Base-by-base conservation (phyloP, 2,888 invertebrate genomes). In the Fabriciana adippe region DNA sequence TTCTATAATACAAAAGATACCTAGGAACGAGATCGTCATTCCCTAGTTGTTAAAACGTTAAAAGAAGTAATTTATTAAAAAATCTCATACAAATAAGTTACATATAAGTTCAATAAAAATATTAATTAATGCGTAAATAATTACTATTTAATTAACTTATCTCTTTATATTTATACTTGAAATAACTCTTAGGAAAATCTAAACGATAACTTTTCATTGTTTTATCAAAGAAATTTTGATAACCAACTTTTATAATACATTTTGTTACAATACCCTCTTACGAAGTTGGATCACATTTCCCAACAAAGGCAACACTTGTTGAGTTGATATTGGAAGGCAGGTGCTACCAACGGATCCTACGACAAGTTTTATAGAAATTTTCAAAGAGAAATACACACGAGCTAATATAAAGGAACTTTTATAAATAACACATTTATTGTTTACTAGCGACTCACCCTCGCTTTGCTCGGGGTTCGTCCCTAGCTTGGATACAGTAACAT, bases 281-380 rank as follows among this genome's bases (percentile, higher is more conserved):
- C 11, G 5, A 45, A 57, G 35, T 64, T 64, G n/a, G 16, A 18
- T 15, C 64, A 21, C 5, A 3, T 57, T 16, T 57, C 59, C n/a
- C 41, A 57, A 65, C 45, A 57, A 65, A 56, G 53, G 51, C 64
- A 41, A 41, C 35, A 26, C 53, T 53, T 65, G 64, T 65, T 57
- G 51, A 50, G 16, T 51, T 56, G 56, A 51, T 64, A 57, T 50
- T 50, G 51, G 41, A 14, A 45, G 51, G 53, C 64, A 65, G 57
- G 45, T 57, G 64, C 41, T 31, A 41, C 31, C 47, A 13, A 35
- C 48, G 26, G 47, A 18, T 18, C 15, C 41, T 61, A 41, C 50
- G 31, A 26, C 18, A 59, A 65, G n/a, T 57, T 64, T 64, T 11
- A 45, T 51, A 16, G 21, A 53, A 16, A 6, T 47, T 65, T 55